Evolutionary conservation across 2,113 vertebrate genomes (phyloP).

Genomic region (Cygnus buccinator): DNA sequence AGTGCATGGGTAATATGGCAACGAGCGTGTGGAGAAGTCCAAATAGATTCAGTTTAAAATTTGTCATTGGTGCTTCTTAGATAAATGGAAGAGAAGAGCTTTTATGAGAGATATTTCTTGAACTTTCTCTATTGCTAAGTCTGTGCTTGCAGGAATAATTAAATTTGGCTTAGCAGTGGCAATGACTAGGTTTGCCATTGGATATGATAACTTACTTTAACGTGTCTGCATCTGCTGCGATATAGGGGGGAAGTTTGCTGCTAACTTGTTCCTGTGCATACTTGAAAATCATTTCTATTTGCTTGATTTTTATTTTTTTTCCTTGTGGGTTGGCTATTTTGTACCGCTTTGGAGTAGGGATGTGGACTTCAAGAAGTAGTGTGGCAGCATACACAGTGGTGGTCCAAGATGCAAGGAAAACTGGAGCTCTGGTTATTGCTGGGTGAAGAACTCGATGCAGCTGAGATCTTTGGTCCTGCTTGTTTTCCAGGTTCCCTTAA

Average conservation of each 20-base stretch:
- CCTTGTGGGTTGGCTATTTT: not conserved
- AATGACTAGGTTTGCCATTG: not conserved
- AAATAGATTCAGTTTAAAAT: not conserved
- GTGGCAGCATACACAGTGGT: accelerated
- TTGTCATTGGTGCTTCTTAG: not conserved
- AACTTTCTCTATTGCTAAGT: not conserved
- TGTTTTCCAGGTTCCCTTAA: not conserved
- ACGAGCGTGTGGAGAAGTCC: not conserved
- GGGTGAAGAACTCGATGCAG: not conserved
- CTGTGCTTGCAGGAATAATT: not conserved
- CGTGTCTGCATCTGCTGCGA: not conserved
- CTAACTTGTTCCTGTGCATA: not conserved
- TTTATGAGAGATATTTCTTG: not conserved
- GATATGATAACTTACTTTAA: not conserved
- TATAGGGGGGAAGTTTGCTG: not conserved
- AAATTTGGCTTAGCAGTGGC: not conserved
- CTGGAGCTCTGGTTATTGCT: not conserved
- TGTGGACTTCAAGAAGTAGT: not conserved
- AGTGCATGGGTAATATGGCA: not conserved
- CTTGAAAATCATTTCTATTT: not conserved
- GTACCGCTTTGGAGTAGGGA: not conserved
- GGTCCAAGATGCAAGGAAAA: not conserved
- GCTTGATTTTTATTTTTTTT: not conserved
- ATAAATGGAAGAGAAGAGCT: not conserved
- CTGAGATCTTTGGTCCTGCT: not conserved